Conservation (phyloP, 2,113 vertebrate species). For the Pelvicachromis taeniatus region DNA sequence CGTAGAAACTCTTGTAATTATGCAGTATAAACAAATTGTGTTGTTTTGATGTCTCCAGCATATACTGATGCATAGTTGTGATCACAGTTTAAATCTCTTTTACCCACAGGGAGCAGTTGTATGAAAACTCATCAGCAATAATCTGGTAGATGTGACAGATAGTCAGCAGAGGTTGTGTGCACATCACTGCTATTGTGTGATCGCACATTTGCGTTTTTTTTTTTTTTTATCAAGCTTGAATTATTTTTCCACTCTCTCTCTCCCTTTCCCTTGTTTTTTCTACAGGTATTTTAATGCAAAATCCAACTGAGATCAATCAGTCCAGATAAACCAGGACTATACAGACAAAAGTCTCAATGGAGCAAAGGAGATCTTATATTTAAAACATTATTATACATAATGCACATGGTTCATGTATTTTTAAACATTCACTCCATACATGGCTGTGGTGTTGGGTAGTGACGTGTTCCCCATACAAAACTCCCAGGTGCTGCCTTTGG, state of each 20-base stretch:
- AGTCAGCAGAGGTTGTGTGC: neutral
- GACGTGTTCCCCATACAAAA: constrained; percentile 17
- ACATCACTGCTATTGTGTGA: neutral
- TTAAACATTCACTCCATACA: constrained; percentile 42
- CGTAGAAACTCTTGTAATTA: neutral
- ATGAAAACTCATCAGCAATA: neutral
- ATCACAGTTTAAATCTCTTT: neutral
- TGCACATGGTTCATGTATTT: constrained; percentile 55
- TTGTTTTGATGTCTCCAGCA: constrained; percentile 7
- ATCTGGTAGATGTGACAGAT: neutral
- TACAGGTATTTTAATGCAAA: constrained; percentile 11
- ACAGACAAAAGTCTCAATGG: constrained; percentile 23
- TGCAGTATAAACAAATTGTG: neutral
- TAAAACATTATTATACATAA: constrained; percentile 64
- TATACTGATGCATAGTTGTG: neutral
- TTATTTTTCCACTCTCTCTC: neutral
- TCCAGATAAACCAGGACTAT: constrained; percentile 23
- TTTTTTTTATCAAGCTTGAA: neutral
- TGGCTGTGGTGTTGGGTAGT: neutral
- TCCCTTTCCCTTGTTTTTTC: neutral
- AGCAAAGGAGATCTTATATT: constrained; percentile 53
- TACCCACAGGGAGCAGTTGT: neutral
- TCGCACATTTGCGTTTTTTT: neutral
- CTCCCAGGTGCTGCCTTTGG: constrained; percentile 4
- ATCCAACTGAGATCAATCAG: constrained; percentile 44